Evolutionary conservation across 1,140 invertebrate species (phyloP), one percentile per base, ranked within the genome.

Genomic region (Lucilia cuprina): DNA sequence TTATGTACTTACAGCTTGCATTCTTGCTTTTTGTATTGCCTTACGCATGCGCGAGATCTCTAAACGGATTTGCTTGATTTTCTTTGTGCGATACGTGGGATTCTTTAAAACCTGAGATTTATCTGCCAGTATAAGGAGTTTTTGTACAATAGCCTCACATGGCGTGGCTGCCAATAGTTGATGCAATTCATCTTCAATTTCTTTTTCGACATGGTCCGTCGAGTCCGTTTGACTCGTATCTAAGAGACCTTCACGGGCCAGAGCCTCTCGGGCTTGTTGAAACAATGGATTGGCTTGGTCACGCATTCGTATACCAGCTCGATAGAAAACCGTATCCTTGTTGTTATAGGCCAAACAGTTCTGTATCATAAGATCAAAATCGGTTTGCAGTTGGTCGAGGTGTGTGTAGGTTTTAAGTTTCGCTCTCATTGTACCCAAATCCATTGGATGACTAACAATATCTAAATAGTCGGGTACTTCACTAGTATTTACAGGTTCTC

Each of bases 321-420:
- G 94, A 91, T 95, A 94, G 88, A 96, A 96, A 86, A 96, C 95
- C 0, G 98, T 99, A 87, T 98, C 97, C 91, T 97, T 98, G 83
- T 96, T 96, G 92, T 99, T 99, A 89, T 99, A 99, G 0, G 95
- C 96, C 84, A 98, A 93, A 90, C 98, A 99, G 90, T 99, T 99
- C 83, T 95, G 94, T 41, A 99, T 96, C 95, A 99, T 99, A 0
- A 99, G 92, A 87, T 96, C 94, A 89, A 99, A 99, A 92, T 99
- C 98, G 1, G 92, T 92, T 89, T 98, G 96, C 88, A 99, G 95
- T 19, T 95, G 94, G 83, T 95, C 94, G 60, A 99, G 92, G 30
- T 93, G 95, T 7, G 92, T 92, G 91, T 99, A 99, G 82, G 94
- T 91, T 84, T 96, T 95, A 14, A 98, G 92, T 92, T 97, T 98